These are phyloP conservation scores for Macrosteles quadrilineatus DNA, from an alignment of 1,140 invertebrate genomes.

Conservation along the genomic window DNA sequence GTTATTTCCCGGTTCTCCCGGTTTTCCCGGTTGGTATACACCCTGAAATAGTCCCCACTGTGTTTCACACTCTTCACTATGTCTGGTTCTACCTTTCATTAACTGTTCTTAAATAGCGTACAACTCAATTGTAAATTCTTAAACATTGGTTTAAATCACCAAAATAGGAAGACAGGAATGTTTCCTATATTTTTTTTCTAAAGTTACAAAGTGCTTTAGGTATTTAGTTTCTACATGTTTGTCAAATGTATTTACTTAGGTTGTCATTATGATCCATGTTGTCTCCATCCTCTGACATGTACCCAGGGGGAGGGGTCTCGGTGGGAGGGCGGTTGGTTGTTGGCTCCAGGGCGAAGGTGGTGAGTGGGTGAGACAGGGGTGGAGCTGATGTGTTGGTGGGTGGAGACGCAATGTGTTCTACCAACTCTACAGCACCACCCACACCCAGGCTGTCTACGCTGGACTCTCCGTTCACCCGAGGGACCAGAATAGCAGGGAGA, in stretches of 20 bases:
- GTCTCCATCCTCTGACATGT: slow-evolving; percentile 97
- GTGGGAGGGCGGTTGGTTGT: slow-evolving; percentile 35
- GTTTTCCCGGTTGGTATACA: no score
- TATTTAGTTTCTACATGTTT: background rate
- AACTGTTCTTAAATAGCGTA: no score
- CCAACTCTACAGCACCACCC: slow-evolving; percentile 45
- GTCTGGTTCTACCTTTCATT: no score
- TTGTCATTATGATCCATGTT: slow-evolving; percentile 90
- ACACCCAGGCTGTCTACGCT: slow-evolving; percentile 31
- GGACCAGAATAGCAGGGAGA: slow-evolving; percentile 82
- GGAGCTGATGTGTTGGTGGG: slow-evolving; percentile 63
- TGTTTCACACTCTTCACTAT: no score
- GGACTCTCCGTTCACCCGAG: slow-evolving; percentile 49
- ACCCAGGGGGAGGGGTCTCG: slow-evolving; percentile 87
- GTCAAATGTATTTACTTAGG: slow-evolving; percentile 67
- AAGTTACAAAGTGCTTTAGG: no score
- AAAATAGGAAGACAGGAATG: no score
- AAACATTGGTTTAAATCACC: no score
- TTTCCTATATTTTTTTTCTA: no score
- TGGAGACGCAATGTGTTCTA: slow-evolving; percentile 62
- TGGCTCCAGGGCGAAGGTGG: slow-evolving; percentile 34
- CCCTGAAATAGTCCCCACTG: no score
- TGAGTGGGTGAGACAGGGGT: slow-evolving; percentile 31
- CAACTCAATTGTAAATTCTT: no score
- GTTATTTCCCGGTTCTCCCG: no score